Evolutionary conservation across 2,113 vertebrate genomes (phyloP).

Genomic region (Eretmochelys imbricata): DNA sequence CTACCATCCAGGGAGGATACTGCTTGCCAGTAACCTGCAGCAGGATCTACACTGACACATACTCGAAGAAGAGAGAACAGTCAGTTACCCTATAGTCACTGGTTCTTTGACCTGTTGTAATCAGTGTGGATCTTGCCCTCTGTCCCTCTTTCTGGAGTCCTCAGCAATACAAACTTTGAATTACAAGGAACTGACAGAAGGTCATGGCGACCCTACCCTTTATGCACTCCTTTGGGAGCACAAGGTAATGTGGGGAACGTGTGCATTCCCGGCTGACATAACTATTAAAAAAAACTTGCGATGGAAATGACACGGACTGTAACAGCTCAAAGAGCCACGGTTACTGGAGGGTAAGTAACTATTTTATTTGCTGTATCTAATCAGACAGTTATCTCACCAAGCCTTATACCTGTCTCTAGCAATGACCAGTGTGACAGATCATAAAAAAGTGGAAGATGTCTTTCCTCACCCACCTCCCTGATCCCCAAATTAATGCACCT

Average conservation of each 20-base stretch:
- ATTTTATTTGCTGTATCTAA: not conserved
- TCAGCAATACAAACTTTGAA: not conserved
- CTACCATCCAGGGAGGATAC: not conserved
- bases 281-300: not conserved
- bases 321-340: not conserved
- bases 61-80: not conserved
- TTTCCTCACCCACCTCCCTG: not conserved
- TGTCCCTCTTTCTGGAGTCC: not conserved
- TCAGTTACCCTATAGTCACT: not conserved
- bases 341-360: not conserved
- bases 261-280: not conserved
- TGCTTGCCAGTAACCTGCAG: not conserved
- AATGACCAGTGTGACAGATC: not conserved
- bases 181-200: not conserved
- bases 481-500: not conserved
- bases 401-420: not conserved
- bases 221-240: no score
- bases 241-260: not conserved
- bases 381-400: not conserved
- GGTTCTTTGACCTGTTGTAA: not conserved
- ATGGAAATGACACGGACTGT: not conserved
- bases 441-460: not conserved
- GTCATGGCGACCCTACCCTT: no score
- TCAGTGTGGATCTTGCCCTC: not conserved
- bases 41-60: not conserved